These are phyloP conservation scores for Cheilosia scutellata DNA, from an alignment of 2,888 invertebrate genomes.

Conservation along the genomic window DNA sequence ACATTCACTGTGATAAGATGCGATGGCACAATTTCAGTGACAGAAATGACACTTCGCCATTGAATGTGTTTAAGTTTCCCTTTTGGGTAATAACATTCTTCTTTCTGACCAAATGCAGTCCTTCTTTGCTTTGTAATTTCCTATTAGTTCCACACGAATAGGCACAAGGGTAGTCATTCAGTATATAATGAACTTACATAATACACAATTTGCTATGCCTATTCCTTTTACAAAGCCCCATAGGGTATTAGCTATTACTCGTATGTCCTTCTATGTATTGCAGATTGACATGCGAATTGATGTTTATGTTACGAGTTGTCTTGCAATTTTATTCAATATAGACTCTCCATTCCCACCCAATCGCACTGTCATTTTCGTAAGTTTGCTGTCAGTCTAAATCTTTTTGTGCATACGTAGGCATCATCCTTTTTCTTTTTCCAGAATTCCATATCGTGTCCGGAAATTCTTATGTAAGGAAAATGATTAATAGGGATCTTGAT, in stretches of 20 bases:
- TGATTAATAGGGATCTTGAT: conserved; percentile 50
- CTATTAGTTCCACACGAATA: conserved; percentile 25
- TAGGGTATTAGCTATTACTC: background rate
- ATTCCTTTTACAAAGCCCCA: background rate
- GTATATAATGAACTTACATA: too few relatives aligned
- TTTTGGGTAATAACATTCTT: too few relatives aligned
- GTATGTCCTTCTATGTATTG: background rate
- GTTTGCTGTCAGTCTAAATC: background rate
- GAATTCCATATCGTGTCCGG: conserved; percentile 9
- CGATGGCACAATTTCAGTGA: too few relatives aligned
- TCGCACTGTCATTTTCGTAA: background rate
- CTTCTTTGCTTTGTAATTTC: conserved; percentile 30
- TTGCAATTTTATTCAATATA: conserved; percentile 40
- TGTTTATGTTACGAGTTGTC: conserved; percentile 15
- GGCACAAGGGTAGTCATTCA: conserved; percentile 1
- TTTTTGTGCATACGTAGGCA: background rate
- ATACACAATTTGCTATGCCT: conserved; percentile 17
- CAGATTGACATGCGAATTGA: conserved; percentile 33
- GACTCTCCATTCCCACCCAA: background rate
- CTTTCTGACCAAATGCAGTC: background rate
- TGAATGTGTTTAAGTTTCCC: too few relatives aligned
- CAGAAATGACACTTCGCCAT: too few relatives aligned
- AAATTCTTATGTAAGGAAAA: conserved; percentile 35
- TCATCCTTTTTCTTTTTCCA: conserved; percentile 2
- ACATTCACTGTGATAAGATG: too few relatives aligned